phyloP scores from a whole-genome alignment of 2,797 vertebrate species.

The Myioborus melanocephalus region DNA sequence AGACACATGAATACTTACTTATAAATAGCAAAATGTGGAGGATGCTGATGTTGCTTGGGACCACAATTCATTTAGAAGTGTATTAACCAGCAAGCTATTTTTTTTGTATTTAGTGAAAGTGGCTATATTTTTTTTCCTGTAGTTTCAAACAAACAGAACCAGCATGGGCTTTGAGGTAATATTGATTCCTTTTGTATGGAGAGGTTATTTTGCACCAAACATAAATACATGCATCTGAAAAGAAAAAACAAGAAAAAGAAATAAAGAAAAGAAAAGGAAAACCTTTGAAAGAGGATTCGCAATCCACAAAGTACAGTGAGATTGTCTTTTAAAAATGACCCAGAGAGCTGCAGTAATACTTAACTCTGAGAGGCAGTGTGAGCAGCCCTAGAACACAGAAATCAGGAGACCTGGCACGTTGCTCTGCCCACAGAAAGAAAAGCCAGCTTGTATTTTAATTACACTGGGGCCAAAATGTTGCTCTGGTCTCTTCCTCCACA shows the following conservation, averaged over 20 bases:
- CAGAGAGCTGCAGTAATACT: not conserved
- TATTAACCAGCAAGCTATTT: not conserved
- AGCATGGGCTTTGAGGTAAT: not conserved
- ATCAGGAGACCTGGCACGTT: not conserved
- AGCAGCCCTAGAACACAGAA: not conserved
- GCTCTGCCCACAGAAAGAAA: not conserved
- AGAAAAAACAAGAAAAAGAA: not conserved
- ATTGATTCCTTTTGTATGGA: not conserved
- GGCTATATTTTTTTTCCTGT: not conserved
- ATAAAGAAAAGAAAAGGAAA: not conserved
- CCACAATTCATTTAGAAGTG: not conserved
- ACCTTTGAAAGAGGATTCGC: not conserved
- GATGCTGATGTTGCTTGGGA: not conserved
- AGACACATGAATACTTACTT: not conserved
- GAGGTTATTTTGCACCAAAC: not conserved
- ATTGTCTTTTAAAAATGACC: not conserved
- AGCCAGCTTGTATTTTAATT: not conserved
- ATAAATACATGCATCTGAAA: not conserved
- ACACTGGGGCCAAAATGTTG: not conserved
- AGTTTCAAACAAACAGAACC: not conserved
- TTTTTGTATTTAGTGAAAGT: not conserved
- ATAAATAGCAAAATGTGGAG: slow-evolving; percentile 31
- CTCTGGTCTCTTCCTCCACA: not conserved
- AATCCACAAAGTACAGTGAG: not conserved
- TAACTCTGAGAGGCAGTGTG: not conserved